Percentiles rank a stretch among this genome's conserved stretches.
These are phyloP conservation scores for Maconellicoccus hirsutus DNA, from an alignment of 1,140 invertebrate genomes.

Conservation along the genomic window DNA sequence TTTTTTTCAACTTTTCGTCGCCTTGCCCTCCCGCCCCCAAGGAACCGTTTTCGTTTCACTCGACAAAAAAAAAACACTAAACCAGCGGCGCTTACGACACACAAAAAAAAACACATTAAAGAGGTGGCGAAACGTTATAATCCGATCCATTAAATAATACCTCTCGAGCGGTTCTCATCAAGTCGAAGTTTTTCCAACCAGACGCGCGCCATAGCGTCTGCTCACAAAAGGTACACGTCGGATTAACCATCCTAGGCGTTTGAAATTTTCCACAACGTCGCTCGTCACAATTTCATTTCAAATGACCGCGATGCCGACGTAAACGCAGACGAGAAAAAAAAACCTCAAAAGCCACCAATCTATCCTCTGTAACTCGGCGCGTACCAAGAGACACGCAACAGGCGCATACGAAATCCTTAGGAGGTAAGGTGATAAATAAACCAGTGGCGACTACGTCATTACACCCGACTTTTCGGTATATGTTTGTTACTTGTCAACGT, in stretches of 20 bases:
- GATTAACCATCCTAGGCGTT: not conserved
- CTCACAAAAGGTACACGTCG: not conserved
- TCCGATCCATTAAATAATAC: not conserved
- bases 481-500: not conserved
- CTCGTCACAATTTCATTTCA: no score
- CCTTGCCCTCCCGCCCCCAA: no score
- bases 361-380: no score
- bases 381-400: not conserved
- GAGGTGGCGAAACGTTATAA: not conserved
- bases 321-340: no score
- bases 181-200: not conserved
- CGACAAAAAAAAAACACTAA: not conserved
- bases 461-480: not conserved
- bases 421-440: slow-evolving; percentile 4
- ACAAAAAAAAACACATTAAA: no score
- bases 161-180: not conserved
- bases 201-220: no score
- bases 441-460: not conserved
- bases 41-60: no score
- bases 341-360: no score
- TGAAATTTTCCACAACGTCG: not conserved
- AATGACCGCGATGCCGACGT: not conserved
- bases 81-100: not conserved
- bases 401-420: not conserved
- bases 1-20: no score